phyloP scores from a whole-genome alignment of 2,888 invertebrate genomes.

The Parasteatoda lunata region DNA sequence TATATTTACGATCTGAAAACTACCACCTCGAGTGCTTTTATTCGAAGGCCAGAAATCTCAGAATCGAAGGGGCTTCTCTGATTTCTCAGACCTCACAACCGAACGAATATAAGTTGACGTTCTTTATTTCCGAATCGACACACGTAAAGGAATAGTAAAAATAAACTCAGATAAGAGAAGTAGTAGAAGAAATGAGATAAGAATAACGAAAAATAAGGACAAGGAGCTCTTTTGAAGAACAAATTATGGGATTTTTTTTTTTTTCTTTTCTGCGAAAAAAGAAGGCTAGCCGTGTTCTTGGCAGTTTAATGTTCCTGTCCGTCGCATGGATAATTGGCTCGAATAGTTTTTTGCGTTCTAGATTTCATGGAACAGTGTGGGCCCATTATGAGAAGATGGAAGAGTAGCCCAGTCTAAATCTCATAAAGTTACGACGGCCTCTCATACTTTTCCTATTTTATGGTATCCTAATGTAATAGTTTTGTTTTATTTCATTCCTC shows the following conservation, averaged over 20 bases:
- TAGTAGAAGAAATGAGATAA: slow-evolving; percentile 15
- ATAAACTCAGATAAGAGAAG: slow-evolving; percentile 4
- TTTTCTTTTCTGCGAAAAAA: background rate
- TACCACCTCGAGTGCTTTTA: too few species aligned
- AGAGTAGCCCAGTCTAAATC: slow-evolving; percentile 47
- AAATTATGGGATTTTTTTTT: slow-evolving; percentile 50
- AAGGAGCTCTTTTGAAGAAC: background rate
- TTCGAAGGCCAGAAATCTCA: too few species aligned
- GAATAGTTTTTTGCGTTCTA: slow-evolving; percentile 37
- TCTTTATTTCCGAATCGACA: background rate
- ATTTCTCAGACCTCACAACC: too few species aligned
- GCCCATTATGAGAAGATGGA: slow-evolving; percentile 18
- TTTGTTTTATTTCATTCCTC: background rate
- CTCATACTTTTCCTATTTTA: background rate
- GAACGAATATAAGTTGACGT: too few species aligned
- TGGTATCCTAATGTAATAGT: background rate
- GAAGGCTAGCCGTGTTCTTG: slow-evolving; percentile 23
- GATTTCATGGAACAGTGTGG: slow-evolving; percentile 40
- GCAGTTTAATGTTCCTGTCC: slow-evolving; percentile 57
- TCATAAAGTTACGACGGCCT: slow-evolving; percentile 38
- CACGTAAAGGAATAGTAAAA: background rate
- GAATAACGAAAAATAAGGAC: background rate
- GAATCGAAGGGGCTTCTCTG: too few species aligned
- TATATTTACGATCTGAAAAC: too few species aligned
- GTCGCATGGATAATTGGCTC: slow-evolving; percentile 59